Evolutionary conservation across 2,797 vertebrate genomes (phyloP).

Genomic region (Cyprinodon diabolis): DNA sequence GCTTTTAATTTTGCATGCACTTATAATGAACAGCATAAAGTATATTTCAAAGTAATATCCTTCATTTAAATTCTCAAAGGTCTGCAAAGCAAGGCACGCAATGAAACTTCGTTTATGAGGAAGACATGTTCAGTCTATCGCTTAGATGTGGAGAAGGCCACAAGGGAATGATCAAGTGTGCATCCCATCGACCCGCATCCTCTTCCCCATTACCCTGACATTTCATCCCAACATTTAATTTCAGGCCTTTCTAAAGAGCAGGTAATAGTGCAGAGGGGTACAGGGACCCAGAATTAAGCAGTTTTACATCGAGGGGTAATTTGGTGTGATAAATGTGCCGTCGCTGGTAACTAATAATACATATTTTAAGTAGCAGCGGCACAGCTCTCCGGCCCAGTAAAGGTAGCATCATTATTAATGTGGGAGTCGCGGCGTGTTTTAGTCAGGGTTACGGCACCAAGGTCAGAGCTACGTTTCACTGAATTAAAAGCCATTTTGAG

Average conservation of each 20-base stretch:
- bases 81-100: conserved; percentile 53
- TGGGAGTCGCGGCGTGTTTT: conserved; percentile 95
- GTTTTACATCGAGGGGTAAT: conserved; percentile 99
- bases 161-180: conserved; percentile 85
- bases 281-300: conserved; percentile 97
- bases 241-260: conserved; percentile 97
- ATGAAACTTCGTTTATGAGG: conserved; percentile 68
- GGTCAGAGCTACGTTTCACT: conserved; percentile 97
- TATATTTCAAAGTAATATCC: conserved; percentile 52
- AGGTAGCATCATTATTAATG: conserved; percentile 98
- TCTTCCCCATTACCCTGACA: conserved; percentile 91
- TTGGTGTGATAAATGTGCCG: conserved; percentile 98
- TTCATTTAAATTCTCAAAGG: conserved; percentile 71
- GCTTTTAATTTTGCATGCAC: conserved; percentile 48
- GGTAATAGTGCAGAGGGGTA: conserved; percentile 97
- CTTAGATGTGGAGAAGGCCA: conserved; percentile 77
- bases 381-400: conserved; percentile 85
- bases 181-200: conserved; percentile 85
- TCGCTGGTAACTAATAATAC: conserved; percentile 98
- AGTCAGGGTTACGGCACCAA: conserved; percentile 98
- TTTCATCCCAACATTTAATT: conserved; percentile 94
- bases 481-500: conserved; percentile 99
- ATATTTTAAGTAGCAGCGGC: conserved; percentile 92
- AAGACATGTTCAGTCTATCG: conserved; percentile 75
- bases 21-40: conserved; percentile 63